These are phyloP conservation scores for Spizaetus ornatus DNA, from an alignment of 2,113 vertebrate species.

Conservation along the genomic window DNA sequence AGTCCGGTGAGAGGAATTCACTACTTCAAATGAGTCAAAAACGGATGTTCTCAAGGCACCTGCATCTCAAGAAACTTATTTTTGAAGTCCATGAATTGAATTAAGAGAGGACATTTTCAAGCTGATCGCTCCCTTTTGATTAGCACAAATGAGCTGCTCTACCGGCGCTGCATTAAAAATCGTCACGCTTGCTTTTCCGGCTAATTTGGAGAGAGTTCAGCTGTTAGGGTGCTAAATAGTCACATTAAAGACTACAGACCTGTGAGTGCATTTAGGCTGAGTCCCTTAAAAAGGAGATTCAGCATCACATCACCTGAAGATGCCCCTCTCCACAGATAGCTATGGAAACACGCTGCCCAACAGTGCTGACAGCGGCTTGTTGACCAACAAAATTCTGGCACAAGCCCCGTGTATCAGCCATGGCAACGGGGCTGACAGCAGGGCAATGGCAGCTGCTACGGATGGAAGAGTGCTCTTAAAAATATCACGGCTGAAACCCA, in stretches of 20 bases:
- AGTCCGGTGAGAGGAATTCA: conserved; percentile 28
- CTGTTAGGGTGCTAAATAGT: background rate
- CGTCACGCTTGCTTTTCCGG: background rate
- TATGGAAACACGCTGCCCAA: background rate
- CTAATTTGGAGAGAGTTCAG: conserved; percentile 14
- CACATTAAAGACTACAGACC: background rate
- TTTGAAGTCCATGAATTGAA: conserved; percentile 21
- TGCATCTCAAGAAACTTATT: conserved; percentile 9
- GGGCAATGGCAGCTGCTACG: conserved; percentile 3
- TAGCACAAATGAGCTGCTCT: background rate
- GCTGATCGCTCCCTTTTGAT: conserved; percentile 33
- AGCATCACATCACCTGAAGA: background rate
- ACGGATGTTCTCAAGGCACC: conserved; percentile 8
- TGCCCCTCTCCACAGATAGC: fast-evolving
- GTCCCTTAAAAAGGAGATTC: background rate
- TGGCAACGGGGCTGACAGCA: conserved; percentile 22
- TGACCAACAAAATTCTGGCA: conserved; percentile 40
- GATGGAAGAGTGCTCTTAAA: background rate
- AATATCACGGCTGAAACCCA: conserved; percentile 18
- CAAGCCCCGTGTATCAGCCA: background rate
- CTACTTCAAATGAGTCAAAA: background rate
- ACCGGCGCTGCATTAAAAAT: background rate
- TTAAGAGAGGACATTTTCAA: conserved; percentile 4
- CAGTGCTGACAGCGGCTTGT: background rate
- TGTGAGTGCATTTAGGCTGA: background rate